Percentiles rank a stretch among this genome's conserved stretches.
Conservation (phyloP, 2,888 invertebrate species). For the Malthinus flaveolus region DNA sequence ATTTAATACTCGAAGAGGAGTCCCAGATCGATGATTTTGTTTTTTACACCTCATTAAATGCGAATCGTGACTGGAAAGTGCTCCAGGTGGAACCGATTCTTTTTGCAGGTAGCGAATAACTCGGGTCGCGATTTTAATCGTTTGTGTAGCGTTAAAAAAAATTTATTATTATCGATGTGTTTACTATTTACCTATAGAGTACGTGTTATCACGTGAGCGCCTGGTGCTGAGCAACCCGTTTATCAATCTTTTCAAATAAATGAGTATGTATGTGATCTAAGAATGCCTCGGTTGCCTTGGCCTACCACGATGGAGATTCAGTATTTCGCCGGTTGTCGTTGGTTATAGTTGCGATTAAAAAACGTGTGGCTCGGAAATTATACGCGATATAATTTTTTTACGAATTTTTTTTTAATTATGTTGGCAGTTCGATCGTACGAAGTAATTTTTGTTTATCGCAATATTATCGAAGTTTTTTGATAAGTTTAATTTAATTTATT, state of each 20-base stretch:
- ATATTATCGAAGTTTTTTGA: neutral
- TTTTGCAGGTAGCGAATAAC: slow-evolving; percentile 3
- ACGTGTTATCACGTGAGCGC: slow-evolving; percentile 20
- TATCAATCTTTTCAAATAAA: slow-evolving; percentile 24
- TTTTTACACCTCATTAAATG: slow-evolving; percentile 9
- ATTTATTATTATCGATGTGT: neutral
- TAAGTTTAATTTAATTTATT: neutral
- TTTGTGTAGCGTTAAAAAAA: neutral
- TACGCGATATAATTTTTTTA: slow-evolving; percentile 1
- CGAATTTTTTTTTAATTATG: neutral
- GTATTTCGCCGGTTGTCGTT: slow-evolving; percentile 27
- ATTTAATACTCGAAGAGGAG: neutral
- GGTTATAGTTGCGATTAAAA: slow-evolving; percentile 13
- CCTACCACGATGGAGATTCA: slow-evolving; percentile 27
- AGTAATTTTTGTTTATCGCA: neutral
- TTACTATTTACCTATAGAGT: slow-evolving; percentile 3
- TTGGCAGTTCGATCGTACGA: neutral
- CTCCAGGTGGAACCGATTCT: slow-evolving; percentile 4
- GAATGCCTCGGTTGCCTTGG: slow-evolving; percentile 28
- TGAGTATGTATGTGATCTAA: slow-evolving; percentile 28
- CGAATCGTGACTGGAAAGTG: slow-evolving; percentile 13
- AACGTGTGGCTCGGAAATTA: neutral
- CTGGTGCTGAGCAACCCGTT: slow-evolving; percentile 27
- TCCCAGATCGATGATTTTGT: slow-evolving; percentile 5
- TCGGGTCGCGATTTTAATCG: neutral